Evolutionary conservation across 2,113 vertebrate genomes (phyloP), one percentile per base, ranked within the genome.

Genomic region (Riparia riparia): DNA sequence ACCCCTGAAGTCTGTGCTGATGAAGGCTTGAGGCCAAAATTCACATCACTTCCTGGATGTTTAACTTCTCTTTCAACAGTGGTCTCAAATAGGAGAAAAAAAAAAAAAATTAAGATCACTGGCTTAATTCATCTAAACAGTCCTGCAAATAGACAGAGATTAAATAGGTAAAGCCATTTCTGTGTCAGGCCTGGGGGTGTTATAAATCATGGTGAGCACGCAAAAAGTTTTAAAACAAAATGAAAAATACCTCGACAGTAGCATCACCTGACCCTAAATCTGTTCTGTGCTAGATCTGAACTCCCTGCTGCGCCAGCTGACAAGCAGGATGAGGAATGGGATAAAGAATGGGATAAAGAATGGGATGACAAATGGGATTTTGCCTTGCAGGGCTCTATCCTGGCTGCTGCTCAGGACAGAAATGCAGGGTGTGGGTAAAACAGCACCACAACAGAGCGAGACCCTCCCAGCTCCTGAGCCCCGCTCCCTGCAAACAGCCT

Each of bases 231-330:
- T 5, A 26, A 64, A 71, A 76, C 2, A 0, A 58, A 81, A 85
- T 88, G 85, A 90, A 82, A 91, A 96, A 88, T 76, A 92, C 51
- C 49, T 69, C 7, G 8, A 39, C 11, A 20, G 86, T 9, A 74
- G 74, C 82, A 92, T 53, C 86, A 29, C 0, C 73, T 87, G 90
- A 79, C 85, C 85, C 79, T 18, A 2, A 11, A 28, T 39, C 37
- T 2, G 0, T 47, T 28, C 60, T 29, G 42, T 9, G 72, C 88
- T 45, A 32, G 47, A 79, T 10, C 57, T 58, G 65, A 85, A 82
- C 14, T 66, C 88, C 82, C 34, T 4, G 22, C 60, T 17, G 66
- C 29, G 14, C 37, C 1, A 14, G 26, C 42, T 86, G 88, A 61
- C 66, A 34, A 17, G 73, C 2, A 13, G 41, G 79, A 63, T 0